Evolutionary conservation across 2,888 invertebrate genomes (phyloP), one percentile per base, ranked within the genome.

Genomic region (Cephus pulcher): DNA sequence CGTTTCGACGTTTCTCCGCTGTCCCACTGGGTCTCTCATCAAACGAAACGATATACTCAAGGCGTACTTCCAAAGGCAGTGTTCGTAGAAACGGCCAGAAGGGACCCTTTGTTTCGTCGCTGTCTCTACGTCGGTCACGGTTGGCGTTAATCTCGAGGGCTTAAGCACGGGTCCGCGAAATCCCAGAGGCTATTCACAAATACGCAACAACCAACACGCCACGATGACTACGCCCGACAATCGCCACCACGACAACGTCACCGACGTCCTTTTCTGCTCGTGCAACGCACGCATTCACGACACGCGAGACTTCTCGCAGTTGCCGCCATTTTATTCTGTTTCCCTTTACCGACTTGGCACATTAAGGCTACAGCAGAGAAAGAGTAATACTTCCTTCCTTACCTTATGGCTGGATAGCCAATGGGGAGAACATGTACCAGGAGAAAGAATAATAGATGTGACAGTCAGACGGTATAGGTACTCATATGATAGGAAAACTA

Each of bases 151-250:
- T 89, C 87, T 86, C 82, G 68, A 75, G 80, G 84, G 86, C 85
- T 88, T 87, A 86, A 81, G 80, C 76, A 76, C 79, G 83, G 84
- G 85, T 82, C 83, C 82, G 79, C 82, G 81, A 86, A 89, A 89
- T 89, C 89, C 88, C 86, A 80, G 77, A 80, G 87, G 85, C 86
- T 83, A 86, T 86, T 88, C 86, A 83, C 81, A 82, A 83, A 86
- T 86, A 81, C 86, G 83, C 82, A 81, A 12, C 35, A 35, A 82
- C 81, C 35, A 35, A 82, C 81, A 85, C 79, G 83, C 78, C 37
- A 35, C 56, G 56, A 56, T 6, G 56, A 56, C 56, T 23, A 56
- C 56, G 23, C 23, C 15, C 40, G 23, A 56, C 56, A 56, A 56
- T 56, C 56, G 56, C 23, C 56, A 23, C 40, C 40, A 80, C 81